These are phyloP conservation scores for Struthidea cinerea DNA, from an alignment of 2,113 vertebrate species.

Conservation along the genomic window DNA sequence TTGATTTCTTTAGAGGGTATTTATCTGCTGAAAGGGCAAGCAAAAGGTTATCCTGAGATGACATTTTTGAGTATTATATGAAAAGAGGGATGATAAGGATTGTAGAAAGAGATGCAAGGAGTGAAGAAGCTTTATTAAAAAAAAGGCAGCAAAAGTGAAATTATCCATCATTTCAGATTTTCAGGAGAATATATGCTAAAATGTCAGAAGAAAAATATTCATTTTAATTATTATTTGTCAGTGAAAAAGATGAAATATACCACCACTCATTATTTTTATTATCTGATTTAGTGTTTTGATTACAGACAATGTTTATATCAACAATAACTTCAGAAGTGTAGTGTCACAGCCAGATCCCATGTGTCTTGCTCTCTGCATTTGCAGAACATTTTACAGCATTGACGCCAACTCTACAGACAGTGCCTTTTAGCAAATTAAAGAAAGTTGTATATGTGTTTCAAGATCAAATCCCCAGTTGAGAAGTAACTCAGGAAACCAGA, in stretches of 20 bases:
- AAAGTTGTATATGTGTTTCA: not conserved
- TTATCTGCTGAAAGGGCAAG: constrained; percentile 40
- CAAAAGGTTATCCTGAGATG: constrained; percentile 32
- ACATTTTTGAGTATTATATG: constrained; percentile 47
- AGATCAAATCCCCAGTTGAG: not conserved
- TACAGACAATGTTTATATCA: not conserved
- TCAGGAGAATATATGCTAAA: not conserved
- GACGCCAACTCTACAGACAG: not conserved
- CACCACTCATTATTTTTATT: not conserved
- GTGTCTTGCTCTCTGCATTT: constrained; percentile 3
- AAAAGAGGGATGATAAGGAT: not conserved
- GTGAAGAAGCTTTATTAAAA: not conserved
- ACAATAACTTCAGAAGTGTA: not conserved
- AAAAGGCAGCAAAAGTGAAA: not conserved
- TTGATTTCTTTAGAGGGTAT: constrained; percentile 20
- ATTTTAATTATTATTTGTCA: not conserved
- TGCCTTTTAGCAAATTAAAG: constrained; percentile 11
- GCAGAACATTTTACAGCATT: not conserved
- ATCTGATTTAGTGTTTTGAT: constrained; percentile 6
- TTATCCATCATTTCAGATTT: not conserved
- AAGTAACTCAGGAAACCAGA: not conserved
- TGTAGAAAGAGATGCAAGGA: constrained; percentile 8
- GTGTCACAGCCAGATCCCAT: not conserved
- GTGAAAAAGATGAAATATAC: not conserved
- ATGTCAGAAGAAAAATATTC: not conserved